Conservation (phyloP, 1,140 invertebrate species). For the Thalassaphorura encarpata region DNA sequence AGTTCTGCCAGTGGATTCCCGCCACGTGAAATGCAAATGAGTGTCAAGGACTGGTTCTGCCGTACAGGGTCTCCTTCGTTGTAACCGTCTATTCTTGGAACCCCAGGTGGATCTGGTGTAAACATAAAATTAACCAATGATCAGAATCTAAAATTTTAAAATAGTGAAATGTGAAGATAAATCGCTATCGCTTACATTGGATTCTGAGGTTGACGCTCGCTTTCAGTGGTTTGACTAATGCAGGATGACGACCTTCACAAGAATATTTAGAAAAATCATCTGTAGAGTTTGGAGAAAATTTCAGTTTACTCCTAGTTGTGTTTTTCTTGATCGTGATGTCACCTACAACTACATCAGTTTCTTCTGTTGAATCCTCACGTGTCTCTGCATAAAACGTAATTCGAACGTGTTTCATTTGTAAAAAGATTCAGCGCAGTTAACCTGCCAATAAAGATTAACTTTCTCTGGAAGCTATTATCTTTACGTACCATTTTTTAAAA, state of each 20-base stretch:
- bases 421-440: too few relatives aligned
- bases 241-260: constrained; percentile 80
- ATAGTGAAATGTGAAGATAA: constrained; percentile 15
- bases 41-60: constrained; percentile 73
- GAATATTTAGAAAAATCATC: constrained; percentile 83
- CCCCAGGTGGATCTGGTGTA: constrained; percentile 78
- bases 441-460: too few relatives aligned
- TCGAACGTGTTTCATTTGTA: too few relatives aligned
- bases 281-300: constrained; percentile 65
- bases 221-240: constrained; percentile 66
- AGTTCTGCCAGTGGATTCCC: constrained; percentile 92
- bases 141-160: too few relatives aligned
- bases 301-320: constrained; percentile 47
- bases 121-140: too few relatives aligned
- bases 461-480: too few relatives aligned
- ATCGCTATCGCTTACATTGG: constrained; percentile 52
- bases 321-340: constrained; percentile 33
- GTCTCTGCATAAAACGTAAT: too few relatives aligned
- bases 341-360: constrained; percentile 32
- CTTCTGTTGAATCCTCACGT: constrained; percentile 46
- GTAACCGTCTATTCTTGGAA: constrained; percentile 88
- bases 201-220: constrained; percentile 75
- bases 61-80: constrained; percentile 72
- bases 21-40: constrained; percentile 79
- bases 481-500: constrained; percentile 67